phyloP scores from a whole-genome alignment of 92 coral and sea anemone genomes.

The Heteractis magnifica region DNA sequence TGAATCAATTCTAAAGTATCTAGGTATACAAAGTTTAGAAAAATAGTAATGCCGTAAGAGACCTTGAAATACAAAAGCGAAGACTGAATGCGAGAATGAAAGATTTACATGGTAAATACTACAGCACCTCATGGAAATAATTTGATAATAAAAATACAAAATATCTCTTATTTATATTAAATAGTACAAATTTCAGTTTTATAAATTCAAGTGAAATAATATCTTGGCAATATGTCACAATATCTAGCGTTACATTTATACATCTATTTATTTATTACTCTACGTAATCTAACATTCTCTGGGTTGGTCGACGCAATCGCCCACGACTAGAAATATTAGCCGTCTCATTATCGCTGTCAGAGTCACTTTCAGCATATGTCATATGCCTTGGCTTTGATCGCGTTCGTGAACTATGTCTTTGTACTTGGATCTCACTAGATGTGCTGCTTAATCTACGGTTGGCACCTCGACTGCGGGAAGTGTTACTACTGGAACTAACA shows the following conservation, averaged over 20 bases:
- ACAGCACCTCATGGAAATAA: neutral
- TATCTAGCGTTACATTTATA: neutral
- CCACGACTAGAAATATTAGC: slow-evolving; percentile 91
- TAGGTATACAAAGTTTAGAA: slow-evolving; percentile 19
- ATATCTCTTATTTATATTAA: slow-evolving; percentile 20
- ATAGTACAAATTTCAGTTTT: slow-evolving; percentile 23
- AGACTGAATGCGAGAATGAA: neutral
- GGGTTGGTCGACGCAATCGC: slow-evolving; percentile 88
- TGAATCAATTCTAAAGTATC: slow-evolving; percentile 16
- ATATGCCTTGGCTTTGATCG: slow-evolving; percentile 63
- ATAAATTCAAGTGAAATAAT: neutral
- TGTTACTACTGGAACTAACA: slow-evolving; percentile 20
- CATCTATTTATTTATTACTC: slow-evolving; percentile 42
- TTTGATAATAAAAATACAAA: slow-evolving; percentile 33
- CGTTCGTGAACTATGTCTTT: slow-evolving; percentile 55
- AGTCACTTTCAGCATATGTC: slow-evolving; percentile 85
- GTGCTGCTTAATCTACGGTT: slow-evolving; percentile 37
- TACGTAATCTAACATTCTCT: slow-evolving; percentile 89
- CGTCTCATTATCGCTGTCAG: slow-evolving; percentile 79
- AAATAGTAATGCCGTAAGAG: slow-evolving; percentile 14
- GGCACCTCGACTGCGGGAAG: slow-evolving; percentile 10
- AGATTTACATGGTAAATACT: neutral
- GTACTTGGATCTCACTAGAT: slow-evolving; percentile 15
- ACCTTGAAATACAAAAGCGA: slow-evolving; percentile 21
- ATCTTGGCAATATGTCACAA: neutral